Evolutionary conservation across 2,113 vertebrate species (phyloP), one percentile per base, ranked within the genome.

Genomic region (Brachyistius frenatus): DNA sequence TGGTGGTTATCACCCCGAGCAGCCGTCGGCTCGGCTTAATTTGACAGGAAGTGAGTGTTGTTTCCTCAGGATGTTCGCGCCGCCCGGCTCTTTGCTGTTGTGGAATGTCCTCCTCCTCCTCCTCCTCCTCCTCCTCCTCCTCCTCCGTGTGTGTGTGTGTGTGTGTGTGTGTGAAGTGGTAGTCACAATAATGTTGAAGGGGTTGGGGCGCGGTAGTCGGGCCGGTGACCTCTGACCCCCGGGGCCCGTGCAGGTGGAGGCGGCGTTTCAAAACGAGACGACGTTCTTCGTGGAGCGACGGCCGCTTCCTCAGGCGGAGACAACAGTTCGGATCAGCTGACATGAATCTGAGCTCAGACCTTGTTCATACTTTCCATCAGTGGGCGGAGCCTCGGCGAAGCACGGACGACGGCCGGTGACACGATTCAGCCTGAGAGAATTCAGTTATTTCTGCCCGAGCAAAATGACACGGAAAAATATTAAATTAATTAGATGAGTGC

Each of bases 21-120:
- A 85, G 86, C 76, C 85, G 52, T 37, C 47, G 3, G 79, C 69
- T 81, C 83, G 74, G 76, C 79, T 87, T 91, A 84, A 92, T 93
- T 92, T 90, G 71, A 73, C 91, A 95, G 94, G 92, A 94, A 94
- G 94, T 88, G 90, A 93, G 81, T 92, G 90, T 91, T 89, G 92
- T 91, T 94, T 95, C 94, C 94, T 95, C 87, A 94, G 94, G 95
- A 96, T 93, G 93, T 93, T 77, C 78, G 30, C 37, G 80, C 83
- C 33, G 70, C 85, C 80, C 49, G 54, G 55, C 80, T 79, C 85
- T 90, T 50, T 73, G 83, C 90, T 61, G 89, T 50, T 89, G 80
- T 90, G 92, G 89, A 93, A 93, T 93, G 91, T 94, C 92, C 93
- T 91, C 68, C 58, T 41, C 30, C 30, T 55, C 5, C 41, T 6